A percentile compares a stretch with the other conserved stretches of the same genome.
Evolutionary conservation across 2,888 invertebrate genomes (phyloP).

Genomic region (Bembecia ichneumoniformis): DNA sequence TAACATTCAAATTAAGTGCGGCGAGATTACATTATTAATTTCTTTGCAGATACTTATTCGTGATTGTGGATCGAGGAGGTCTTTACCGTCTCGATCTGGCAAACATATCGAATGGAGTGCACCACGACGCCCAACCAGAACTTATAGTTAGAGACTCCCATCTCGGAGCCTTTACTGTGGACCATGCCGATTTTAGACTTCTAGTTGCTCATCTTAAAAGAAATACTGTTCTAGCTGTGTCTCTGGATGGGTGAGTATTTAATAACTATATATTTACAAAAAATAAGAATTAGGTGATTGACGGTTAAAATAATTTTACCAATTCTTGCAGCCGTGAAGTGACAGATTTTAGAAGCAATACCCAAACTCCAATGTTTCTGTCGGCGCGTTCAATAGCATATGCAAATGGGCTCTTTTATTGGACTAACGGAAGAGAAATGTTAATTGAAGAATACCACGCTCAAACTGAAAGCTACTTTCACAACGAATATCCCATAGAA

Average conservation of each 20-base stretch:
- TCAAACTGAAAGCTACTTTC: slow-evolving; percentile 79
- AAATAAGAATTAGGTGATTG: neutral
- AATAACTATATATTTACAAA: slow-evolving; percentile 3
- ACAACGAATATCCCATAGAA: slow-evolving; percentile 78
- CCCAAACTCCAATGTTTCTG: slow-evolving; percentile 81
- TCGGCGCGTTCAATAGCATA: slow-evolving; percentile 83
- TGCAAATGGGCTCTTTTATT: slow-evolving; percentile 85
- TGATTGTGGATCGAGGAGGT: slow-evolving; percentile 67
- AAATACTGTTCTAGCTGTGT: slow-evolving; percentile 85
- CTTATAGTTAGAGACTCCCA: slow-evolving; percentile 76
- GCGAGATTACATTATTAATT: neutral
- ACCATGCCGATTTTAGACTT: slow-evolving; percentile 84
- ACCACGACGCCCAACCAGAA: slow-evolving; percentile 77
- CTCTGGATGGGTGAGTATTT: slow-evolving; percentile 81
- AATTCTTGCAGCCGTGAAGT: slow-evolving; percentile 73
- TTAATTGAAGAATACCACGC: slow-evolving; percentile 84
- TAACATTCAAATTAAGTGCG: neutral
- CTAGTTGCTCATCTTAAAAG: slow-evolving; percentile 80
- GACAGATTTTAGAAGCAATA: slow-evolving; percentile 80
- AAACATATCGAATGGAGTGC: slow-evolving; percentile 81
- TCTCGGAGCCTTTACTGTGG: slow-evolving; percentile 87
- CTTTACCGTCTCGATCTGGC: slow-evolving; percentile 83
- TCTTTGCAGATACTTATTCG: slow-evolving; percentile 78
- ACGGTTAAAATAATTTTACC: neutral
- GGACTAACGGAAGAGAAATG: slow-evolving; percentile 86